phyloP scores from a whole-genome alignment of 2,113 vertebrate genomes.

The Rhabdornis inornatus region DNA sequence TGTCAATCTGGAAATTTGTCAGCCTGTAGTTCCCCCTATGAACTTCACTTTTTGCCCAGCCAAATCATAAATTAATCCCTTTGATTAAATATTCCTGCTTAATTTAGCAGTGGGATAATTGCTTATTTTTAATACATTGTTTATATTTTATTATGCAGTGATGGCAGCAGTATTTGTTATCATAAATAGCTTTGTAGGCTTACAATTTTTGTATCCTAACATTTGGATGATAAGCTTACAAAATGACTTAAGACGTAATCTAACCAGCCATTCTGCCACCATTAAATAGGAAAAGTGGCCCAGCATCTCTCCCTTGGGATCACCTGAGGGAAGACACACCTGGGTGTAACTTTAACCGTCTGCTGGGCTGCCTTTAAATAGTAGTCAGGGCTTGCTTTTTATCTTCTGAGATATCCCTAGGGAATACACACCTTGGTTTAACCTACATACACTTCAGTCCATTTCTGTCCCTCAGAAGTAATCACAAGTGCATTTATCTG shows the following conservation, averaged over 20 bases:
- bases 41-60: background rate
- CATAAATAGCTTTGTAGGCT: conserved; percentile 45
- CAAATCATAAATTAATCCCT: background rate
- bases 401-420: conserved; percentile 67
- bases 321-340: conserved; percentile 67
- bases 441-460: conserved; percentile 58
- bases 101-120: conserved; percentile 6
- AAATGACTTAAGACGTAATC: conserved; percentile 34
- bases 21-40: background rate
- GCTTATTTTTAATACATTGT: conserved; percentile 48
- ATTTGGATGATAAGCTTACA: conserved; percentile 45
- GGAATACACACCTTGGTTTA: conserved; percentile 66
- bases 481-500: background rate
- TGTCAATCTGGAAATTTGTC: background rate
- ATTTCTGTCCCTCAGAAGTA: conserved; percentile 34
- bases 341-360: conserved; percentile 70
- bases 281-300: conserved; percentile 67
- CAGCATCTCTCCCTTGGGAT: conserved; percentile 62
- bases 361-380: conserved; percentile 69
- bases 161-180: conserved; percentile 52
- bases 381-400: conserved; percentile 68
- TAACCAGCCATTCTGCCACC: conserved; percentile 61
- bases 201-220: conserved; percentile 25
- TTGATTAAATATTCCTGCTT: conserved; percentile 34
- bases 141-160: conserved; percentile 57